These are phyloP conservation scores for Ianthella basta DNA, from an alignment of 37 sponge, comb jelly and placozoan genomes.

Conservation along the genomic window DNA sequence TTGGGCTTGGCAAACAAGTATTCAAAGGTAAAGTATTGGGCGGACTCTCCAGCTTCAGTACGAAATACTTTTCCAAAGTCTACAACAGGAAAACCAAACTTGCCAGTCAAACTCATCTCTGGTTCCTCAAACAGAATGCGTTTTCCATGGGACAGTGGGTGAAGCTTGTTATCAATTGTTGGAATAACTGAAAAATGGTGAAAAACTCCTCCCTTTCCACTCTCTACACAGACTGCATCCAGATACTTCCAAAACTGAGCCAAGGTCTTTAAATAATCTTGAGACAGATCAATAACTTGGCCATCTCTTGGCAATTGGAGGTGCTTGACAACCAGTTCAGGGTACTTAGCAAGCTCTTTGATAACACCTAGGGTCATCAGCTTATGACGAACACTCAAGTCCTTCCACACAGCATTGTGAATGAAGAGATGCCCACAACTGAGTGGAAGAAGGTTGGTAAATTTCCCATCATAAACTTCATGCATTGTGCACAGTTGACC, in stretches of 20 bases:
- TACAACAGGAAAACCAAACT: slow-evolving; percentile 16
- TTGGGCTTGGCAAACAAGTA: neutral
- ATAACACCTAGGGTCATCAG: neutral
- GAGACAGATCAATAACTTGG: neutral
- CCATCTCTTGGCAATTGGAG: slow-evolving; percentile 8
- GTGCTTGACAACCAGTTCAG: neutral
- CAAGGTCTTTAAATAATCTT: neutral
- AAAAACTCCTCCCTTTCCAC: neutral
- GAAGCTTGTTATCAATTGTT: slow-evolving; percentile 6
- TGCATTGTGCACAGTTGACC: slow-evolving; percentile 4
- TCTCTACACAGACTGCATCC: neutral
- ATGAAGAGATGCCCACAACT: slow-evolving; percentile 26
- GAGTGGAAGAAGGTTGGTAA: slow-evolving; percentile 43
- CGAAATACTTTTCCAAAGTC: slow-evolving; percentile 3
- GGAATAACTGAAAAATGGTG: slow-evolving; percentile 17
- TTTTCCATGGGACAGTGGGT: slow-evolving; percentile 2
- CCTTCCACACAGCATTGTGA: slow-evolving; percentile 2
- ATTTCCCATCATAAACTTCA: slow-evolving; percentile 27
- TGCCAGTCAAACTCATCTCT: neutral
- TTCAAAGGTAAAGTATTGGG: neutral
- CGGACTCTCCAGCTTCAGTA: neutral
- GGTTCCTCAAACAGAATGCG: neutral
- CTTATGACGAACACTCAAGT: neutral
- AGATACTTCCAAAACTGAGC: slow-evolving; percentile 19
- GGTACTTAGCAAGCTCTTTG: neutral